These are phyloP conservation scores for Ibycter americanus DNA, from an alignment of 2,797 vertebrate genomes.

Conservation along the genomic window DNA sequence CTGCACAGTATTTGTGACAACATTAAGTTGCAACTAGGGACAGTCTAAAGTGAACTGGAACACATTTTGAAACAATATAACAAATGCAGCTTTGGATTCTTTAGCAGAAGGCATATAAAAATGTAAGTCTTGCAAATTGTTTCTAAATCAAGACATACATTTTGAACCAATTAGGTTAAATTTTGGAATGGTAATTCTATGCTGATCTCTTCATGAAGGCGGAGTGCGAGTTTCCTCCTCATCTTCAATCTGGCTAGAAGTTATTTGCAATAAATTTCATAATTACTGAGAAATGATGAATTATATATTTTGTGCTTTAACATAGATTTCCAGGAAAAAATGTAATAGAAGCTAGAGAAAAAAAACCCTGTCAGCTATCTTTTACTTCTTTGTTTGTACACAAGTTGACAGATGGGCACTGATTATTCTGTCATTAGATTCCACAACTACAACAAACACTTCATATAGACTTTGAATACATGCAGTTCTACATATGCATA, in stretches of 20 bases:
- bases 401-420: slow-evolving; percentile 16
- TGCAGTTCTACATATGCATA: neutral
- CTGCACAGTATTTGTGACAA: neutral
- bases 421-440: slow-evolving; percentile 35
- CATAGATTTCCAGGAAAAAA: neutral
- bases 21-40: neutral
- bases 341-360: neutral
- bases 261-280: neutral
- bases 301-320: neutral
- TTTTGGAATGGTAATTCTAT: neutral
- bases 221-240: neutral
- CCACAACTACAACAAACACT: slow-evolving; percentile 8
- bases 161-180: neutral
- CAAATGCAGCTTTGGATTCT: neutral
- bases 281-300: neutral
- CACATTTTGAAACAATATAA: neutral
- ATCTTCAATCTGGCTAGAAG: neutral
- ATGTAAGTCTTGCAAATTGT: neutral
- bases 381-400: slow-evolving; percentile 17
- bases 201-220: neutral
- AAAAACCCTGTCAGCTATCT: neutral
- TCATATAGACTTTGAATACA: neutral
- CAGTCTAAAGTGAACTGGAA: neutral
- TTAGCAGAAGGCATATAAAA: neutral
- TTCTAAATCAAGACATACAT: neutral